Conservation (phyloP, 2,888 invertebrate genomes). For the Drosophila kambysellisi region DNA sequence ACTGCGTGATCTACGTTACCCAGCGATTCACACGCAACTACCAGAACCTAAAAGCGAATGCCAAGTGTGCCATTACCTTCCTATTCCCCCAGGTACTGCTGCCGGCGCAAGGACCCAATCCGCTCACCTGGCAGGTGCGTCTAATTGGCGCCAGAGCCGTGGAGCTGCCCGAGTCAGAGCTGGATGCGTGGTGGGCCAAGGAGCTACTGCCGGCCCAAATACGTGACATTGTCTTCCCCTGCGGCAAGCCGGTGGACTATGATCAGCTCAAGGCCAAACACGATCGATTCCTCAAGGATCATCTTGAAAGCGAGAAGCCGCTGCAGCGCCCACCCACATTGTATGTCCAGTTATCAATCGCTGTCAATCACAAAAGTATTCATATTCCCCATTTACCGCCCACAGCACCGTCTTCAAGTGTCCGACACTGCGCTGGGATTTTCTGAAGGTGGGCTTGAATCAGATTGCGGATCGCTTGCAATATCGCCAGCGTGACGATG, state of each 20-base stretch:
- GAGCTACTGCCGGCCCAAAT: constrained; percentile 78
- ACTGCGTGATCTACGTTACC: constrained; percentile 77
- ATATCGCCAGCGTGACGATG: constrained; percentile 60
- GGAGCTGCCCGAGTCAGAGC: constrained; percentile 64
- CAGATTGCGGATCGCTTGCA: constrained; percentile 83
- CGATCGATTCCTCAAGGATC: constrained; percentile 60
- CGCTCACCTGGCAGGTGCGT: constrained; percentile 77
- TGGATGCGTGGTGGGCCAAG: constrained; percentile 72
- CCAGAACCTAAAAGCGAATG: constrained; percentile 72
- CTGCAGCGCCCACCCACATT: constrained; percentile 73
- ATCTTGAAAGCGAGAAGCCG: constrained; percentile 41
- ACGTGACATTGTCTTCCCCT: constrained; percentile 77
- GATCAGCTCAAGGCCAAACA: constrained; percentile 64
- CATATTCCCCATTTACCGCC: neutral
- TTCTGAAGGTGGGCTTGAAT: constrained; percentile 72
- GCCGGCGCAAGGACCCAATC: constrained; percentile 4
- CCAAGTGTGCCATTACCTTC: constrained; percentile 73
- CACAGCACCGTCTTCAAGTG: constrained; percentile 82
- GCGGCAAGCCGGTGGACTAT: constrained; percentile 76
- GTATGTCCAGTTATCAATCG: constrained; percentile 59
- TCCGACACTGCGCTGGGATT: constrained; percentile 80
- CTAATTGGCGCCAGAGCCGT: constrained; percentile 78
- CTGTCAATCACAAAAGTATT: neutral
- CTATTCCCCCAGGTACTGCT: constrained; percentile 50
- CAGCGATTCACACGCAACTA: constrained; percentile 81